A percentile compares a stretch with the other conserved stretches of the same genome.
Evolutionary conservation across 2,113 vertebrate species (phyloP).

Genomic region (Cebidichthys violaceus): DNA sequence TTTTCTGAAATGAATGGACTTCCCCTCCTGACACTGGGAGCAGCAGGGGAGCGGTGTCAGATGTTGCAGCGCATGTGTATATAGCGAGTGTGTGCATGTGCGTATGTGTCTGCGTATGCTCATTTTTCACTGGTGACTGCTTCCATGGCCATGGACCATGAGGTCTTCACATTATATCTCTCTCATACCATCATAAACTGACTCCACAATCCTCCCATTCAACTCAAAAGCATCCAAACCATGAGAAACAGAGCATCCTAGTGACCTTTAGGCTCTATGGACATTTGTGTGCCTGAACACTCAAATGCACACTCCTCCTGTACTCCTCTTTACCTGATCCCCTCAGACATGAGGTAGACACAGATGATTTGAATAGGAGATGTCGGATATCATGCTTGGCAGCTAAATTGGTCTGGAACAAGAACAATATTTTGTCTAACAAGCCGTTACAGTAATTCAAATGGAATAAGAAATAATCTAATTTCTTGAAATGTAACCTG

Average conservation of each 20-base stretch:
- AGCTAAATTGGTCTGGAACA: slow-evolving; percentile 23
- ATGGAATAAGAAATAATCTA: slow-evolving; percentile 59
- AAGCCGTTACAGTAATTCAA: slow-evolving; percentile 41
- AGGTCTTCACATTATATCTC: slow-evolving; percentile 43
- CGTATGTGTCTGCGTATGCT: slow-evolving; percentile 25
- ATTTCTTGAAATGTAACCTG: slow-evolving; percentile 52
- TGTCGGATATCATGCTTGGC: slow-evolving; percentile 67
- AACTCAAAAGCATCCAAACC: slow-evolving; percentile 25
- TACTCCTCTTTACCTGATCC: slow-evolving; percentile 4
- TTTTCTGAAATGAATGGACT: slow-evolving; percentile 72
- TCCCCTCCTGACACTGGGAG: slow-evolving; percentile 71
- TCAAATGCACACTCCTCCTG: background rate
- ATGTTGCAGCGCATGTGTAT: slow-evolving; percentile 56
- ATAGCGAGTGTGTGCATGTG: slow-evolving; percentile 9
- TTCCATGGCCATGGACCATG: slow-evolving; percentile 42
- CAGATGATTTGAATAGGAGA: slow-evolving; percentile 52
- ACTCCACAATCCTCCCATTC: slow-evolving; percentile 40
- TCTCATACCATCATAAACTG: slow-evolving; percentile 21
- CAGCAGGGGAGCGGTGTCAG: slow-evolving; percentile 70
- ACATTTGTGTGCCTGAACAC: slow-evolving; percentile 8
- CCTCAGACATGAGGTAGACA: slow-evolving; percentile 42
- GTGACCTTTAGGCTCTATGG: slow-evolving; percentile 2
- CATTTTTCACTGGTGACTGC: slow-evolving; percentile 14
- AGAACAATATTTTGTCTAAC: slow-evolving; percentile 42
- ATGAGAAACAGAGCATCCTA: background rate